Base-by-base conservation (phyloP, 2,113 vertebrate species). In the Myrmecobius fasciatus region DNA sequence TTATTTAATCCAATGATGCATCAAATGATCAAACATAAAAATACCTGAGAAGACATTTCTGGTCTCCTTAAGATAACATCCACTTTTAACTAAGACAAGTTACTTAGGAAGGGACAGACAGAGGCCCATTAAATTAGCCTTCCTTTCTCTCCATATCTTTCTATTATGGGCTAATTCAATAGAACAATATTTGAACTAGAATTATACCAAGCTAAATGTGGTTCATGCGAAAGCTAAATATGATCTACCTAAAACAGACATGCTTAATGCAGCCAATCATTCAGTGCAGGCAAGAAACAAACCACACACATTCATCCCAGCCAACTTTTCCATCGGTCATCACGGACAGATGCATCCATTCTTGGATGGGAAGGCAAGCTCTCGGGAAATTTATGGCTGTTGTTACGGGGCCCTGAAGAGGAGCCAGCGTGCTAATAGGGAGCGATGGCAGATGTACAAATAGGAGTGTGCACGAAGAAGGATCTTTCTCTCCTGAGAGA, bases 391-490 rank as follows among this genome's bases (percentile, higher is more conserved):
- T 90, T 49, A 90, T 90, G 89, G 25, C 47, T 0, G 12, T 51
- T 49, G 47, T 89, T 49, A 51, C 3, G 48, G 47, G 47, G 47
- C 48, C 48, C 25, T 90, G 28, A 90, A 90, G 89, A 90, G 47
- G 89, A 51, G 48, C 25, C 46, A 90, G 89, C 2, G 89, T 31
- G 89, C 28, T 90, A 90, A 90, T 49, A 49, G 89, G 89, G 47
- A 49, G 47, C 49, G 47, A 90, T 90, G 47, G 89, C 89, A 90
- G 89, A 90, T 90, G 89, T 47, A 90, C 89, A 28, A 90, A 90
- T 49, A 48, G 89, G 89, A 90, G n/a, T 49, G 47, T 5, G 89
- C 89, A 90, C 3, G 11, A 90, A 90, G 47, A 90, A 51, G 28
- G 48, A 90, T 49, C 28, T 90, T 49, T 49, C 89, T 49, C 31